Conservation (phyloP, 2,797 vertebrate genomes). For the Onychomys leucogaster region DNA sequence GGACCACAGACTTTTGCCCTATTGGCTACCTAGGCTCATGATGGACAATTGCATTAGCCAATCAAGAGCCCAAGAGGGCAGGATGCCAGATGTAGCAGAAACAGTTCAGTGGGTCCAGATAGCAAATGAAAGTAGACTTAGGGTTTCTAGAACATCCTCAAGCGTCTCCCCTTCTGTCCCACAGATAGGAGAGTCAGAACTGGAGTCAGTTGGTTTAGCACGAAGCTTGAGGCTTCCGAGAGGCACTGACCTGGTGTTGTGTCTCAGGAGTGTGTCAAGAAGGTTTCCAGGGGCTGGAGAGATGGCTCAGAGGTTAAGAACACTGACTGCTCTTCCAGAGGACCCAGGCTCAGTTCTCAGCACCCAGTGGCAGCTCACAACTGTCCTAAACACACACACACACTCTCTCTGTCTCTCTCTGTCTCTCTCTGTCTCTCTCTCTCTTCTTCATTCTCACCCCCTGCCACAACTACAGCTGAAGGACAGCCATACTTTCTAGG, state of each 20-base stretch:
- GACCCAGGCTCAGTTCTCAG: too few relatives aligned
- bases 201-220: background rate
- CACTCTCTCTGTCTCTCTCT: too few relatives aligned
- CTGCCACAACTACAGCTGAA: background rate
- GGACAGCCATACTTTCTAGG: rapidly evolving
- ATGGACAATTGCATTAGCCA: background rate
- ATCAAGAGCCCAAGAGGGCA: background rate
- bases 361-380: too few relatives aligned
- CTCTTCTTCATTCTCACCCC: too few relatives aligned
- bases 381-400: too few relatives aligned
- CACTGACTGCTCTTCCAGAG: too few relatives aligned
- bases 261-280: background rate
- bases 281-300: background rate
- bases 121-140: rapidly evolving
- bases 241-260: background rate
- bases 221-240: background rate
- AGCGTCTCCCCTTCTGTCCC: background rate
- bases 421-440: too few relatives aligned
- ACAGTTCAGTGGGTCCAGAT: too few relatives aligned
- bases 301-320: too few relatives aligned
- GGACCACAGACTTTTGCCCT: background rate
- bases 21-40: background rate
- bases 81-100: rapidly evolving
- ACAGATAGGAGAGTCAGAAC: background rate
- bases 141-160: background rate